phyloP scores from a whole-genome alignment of 1,140 invertebrate species.

The Drepana arcuata region DNA sequence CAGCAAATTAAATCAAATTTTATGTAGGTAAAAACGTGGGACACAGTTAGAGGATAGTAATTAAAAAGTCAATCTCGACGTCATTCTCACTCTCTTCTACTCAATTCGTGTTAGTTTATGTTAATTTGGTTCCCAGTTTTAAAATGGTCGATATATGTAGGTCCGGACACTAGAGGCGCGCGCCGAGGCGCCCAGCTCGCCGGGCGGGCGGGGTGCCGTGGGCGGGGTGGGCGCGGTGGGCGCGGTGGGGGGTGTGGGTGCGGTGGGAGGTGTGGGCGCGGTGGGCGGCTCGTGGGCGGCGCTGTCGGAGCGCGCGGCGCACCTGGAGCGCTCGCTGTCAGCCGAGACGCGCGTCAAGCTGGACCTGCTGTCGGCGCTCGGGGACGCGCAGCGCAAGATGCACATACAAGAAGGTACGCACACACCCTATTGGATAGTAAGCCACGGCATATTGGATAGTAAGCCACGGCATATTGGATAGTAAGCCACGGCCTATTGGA shows the following conservation, averaged over 20 bases:
- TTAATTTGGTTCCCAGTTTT: too few species aligned
- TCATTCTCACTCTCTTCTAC: too few species aligned
- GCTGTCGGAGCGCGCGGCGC: conserved; percentile 54
- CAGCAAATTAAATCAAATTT: too few species aligned
- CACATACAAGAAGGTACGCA: conserved; percentile 93
- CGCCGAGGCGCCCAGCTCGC: conserved; percentile 5
- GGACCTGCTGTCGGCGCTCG: conserved; percentile 95
- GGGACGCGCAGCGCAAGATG: conserved; percentile 93
- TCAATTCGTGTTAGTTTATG: too few species aligned
- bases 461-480: too few species aligned
- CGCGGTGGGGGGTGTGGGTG: conserved; percentile 7
- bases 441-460: too few species aligned
- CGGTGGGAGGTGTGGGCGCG: conserved; percentile 5
- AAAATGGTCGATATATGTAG: too few species aligned
- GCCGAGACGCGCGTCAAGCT: conserved; percentile 97
- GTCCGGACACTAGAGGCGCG: conserved; percentile 21
- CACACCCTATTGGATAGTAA: too few species aligned
- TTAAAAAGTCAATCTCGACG: too few species aligned
- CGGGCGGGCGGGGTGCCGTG: conserved; percentile 2
- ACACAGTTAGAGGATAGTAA: too few species aligned
- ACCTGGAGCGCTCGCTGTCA: conserved; percentile 93
- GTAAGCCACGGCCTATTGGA: too few species aligned
- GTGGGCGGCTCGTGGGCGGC: conserved; percentile 20
- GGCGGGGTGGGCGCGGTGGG: conserved; percentile 7
- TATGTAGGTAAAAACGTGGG: too few species aligned